A percentile compares a stretch with the other conserved stretches of the same genome.
Evolutionary conservation across 2,113 vertebrate genomes (phyloP).

Genomic region (Oreocharis arfaki): DNA sequence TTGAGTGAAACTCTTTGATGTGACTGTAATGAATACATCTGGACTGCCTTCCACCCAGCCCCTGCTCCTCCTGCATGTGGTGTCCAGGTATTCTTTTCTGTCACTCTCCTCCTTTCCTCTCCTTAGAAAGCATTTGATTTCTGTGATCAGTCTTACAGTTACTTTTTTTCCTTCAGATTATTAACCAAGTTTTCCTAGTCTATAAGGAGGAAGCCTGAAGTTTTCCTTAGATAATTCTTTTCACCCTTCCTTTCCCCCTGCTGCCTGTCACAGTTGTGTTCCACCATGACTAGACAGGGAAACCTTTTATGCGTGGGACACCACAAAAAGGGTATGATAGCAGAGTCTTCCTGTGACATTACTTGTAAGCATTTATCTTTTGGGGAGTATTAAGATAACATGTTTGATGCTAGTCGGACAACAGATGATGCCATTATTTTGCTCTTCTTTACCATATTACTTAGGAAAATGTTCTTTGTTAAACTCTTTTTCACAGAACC

Average conservation of each 20-base stretch:
- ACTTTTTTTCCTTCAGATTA: neutral
- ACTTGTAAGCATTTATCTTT: neutral
- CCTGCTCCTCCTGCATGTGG: neutral
- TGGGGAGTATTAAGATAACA: neutral
- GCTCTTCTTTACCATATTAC: neutral
- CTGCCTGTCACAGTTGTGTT: neutral
- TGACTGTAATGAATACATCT: neutral
- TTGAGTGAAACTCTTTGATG: neutral
- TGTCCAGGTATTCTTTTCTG: neutral
- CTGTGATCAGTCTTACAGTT: neutral
- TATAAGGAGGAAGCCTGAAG: neutral
- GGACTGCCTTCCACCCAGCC: neutral
- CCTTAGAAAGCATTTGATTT: neutral
- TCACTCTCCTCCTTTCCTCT: neutral
- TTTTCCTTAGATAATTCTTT: neutral
- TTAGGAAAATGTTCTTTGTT: neutral
- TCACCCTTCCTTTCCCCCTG: neutral
- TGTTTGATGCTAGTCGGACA: neutral
- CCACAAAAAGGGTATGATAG: neutral
- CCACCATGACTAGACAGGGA: accelerated
- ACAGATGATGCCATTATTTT: neutral
- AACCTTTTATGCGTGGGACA: neutral
- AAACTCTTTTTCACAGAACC: neutral
- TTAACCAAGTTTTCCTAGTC: neutral
- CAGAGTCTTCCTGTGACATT: neutral